A percentile compares a stretch with the other conserved stretches of the same genome.
Conservation (phyloP, 2,888 invertebrate genomes). For the Tricholauxania praeusta region DNA sequence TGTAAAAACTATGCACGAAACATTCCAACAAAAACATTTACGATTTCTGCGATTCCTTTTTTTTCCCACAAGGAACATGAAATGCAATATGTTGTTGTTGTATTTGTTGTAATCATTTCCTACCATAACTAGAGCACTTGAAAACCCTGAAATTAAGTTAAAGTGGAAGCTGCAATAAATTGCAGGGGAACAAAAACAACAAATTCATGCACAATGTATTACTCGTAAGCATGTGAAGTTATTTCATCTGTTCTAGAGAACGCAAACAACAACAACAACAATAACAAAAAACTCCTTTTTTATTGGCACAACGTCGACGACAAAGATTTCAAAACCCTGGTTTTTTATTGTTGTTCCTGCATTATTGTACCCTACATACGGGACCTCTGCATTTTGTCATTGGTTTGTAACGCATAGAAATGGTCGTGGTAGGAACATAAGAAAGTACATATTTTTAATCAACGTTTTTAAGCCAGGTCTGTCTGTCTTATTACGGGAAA, state of each 20-base stretch:
- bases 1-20: not conserved
- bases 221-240: slow-evolving; percentile 5
- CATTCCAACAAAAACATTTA: slow-evolving; percentile 5
- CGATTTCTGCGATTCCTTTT: slow-evolving; percentile 31
- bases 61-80: slow-evolving; percentile 40
- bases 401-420: no score
- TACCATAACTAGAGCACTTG: slow-evolving; percentile 11
- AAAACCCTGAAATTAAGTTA: slow-evolving; percentile 39
- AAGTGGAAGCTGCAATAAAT: slow-evolving; percentile 15
- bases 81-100: not conserved
- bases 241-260: not conserved
- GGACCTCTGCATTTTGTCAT: no score
- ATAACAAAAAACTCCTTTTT: no score
- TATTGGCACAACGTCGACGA: not conserved
- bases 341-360: not conserved
- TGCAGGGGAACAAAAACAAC: slow-evolving; percentile 35
- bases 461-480: no score
- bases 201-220: not conserved
- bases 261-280: not conserved
- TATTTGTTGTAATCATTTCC: not conserved
- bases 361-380: no score
- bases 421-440: no score
- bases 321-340: not conserved
- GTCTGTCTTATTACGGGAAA: no score
- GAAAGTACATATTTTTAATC: no score